Base-by-base conservation (phyloP, 2,888 invertebrate genomes). In the Parascotia fuliginaria region DNA sequence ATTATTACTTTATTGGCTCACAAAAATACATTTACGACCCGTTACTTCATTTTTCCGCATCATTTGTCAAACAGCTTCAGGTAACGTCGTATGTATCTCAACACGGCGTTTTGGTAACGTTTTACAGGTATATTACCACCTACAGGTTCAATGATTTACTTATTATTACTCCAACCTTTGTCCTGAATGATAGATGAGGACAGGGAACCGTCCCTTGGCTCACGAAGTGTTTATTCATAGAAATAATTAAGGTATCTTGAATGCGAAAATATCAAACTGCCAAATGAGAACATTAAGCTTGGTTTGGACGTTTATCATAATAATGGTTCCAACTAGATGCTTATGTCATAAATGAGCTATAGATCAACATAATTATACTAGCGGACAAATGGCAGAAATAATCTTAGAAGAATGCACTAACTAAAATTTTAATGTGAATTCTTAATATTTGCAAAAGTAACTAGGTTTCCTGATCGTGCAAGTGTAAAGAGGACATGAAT, bases 21-120 rank as follows among this genome's bases (percentile, higher is more conserved):
- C 19, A 19, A 19, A 19, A 19, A 19, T 19, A 19, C 19, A 22
- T 51, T 42, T 19, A 40, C 15, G 39, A 51, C 7, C 12, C 39
- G n/a, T 13, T 9, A 51, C 31, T 28, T 46, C 29, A 37, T 37
- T 39, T 19, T 52, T 52, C 44, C 42, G 34, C 34, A 11, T 45
- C 34, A 31, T 59, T 50, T 49, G 36, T 62, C 29, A 56, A 42
- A 47, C 11, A 34, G 9, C 9, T 31, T 31, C 39, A 49, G 33
- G 55, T 45, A 42, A 38, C 1, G 24, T 37, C 32, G 12, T 50
- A 44, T 46, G 36, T 47, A 27, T 9, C 5, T 51, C 50, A 48
- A 36, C 38, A 14, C n/a, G 31, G 11, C 16, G 9, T 36, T 54
- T 62, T 47, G 9, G 37, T 27, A 33, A 16, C 37, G 29, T 16